Base-by-base conservation (phyloP, 2,888 invertebrate genomes). In the Drosophila barbarae region DNA sequence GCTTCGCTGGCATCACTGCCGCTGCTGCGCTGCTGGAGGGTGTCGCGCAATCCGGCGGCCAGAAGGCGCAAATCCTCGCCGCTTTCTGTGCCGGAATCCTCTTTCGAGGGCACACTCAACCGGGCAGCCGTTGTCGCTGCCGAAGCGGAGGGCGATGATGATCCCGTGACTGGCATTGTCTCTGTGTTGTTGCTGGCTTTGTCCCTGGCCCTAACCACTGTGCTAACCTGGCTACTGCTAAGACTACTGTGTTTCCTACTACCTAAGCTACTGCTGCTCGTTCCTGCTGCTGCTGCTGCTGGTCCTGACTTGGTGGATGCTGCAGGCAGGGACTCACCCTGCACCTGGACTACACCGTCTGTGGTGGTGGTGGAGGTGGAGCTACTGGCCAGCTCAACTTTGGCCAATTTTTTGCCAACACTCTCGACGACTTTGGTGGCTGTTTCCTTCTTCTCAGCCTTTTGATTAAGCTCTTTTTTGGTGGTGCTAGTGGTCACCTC, bases 311-410 rank as follows among this genome's bases (percentile, higher is more conserved):
- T 55, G 53, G 10, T 35, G 1, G 28, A 1, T 57, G 53, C 83
- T 67, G 92, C 91, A 87, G 93, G 91, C 87, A 93, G 92, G 84
- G 93, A 94, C 94, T 94, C 94, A 94, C 94, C 94, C 91, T 93
- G 84, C 54, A 76, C 79, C 61, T 69, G 67, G 41, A 65, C 66
- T 49, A 65, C 65, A 50, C 60, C 76, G 58, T 76, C 77, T 68
- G 72, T 64, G 63, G 63, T 70, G 18, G 61, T 67, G 23, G 46
- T 56, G 21, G 59, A 58, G 32, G 53, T 46, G 13, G 56, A 30
- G 36, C 68, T 72, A 36, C 51, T 69, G 35, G 60, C 53, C 38
- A 76, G 67, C 68, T 84, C 75, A 39, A 73, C 80, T 67, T 81
- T 67, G 57, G 77, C 78, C 58, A 78, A 63, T 60, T 78, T 77